Evolutionary conservation across 2,888 invertebrate genomes (phyloP), one percentile per base, ranked within the genome.

Genomic region (Cerastoderma edule): DNA sequence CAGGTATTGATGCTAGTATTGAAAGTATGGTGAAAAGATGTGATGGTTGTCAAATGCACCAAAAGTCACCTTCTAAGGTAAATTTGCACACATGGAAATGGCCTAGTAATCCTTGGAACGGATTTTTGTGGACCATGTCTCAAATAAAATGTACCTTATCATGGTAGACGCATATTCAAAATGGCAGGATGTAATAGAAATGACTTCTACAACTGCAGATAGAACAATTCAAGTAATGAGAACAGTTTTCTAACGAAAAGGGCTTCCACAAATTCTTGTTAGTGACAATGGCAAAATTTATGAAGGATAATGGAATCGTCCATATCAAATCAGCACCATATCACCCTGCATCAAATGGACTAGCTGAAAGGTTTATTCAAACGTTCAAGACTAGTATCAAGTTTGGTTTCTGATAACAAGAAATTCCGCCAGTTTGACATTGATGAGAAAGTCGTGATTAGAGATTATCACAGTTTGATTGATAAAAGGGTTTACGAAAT

Each of bases 181-280:
- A 74, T 93, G 92, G 92, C 85, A 90, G 0, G 93, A 93, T 84
- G 88, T 91, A 1, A 30, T 80, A 0, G 30, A 48, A 19, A 82
- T 86, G 67, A n/a, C 44, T 4, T 56, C 74, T 8, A 77, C 75
- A 13, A 76, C 80, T 30, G 35, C 74, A 13, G 39, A 53, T 30
- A 46, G 33, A n/a, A 80, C 76, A n/a, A 70, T 80, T 4, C 27
- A 78, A 19, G 39, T 22, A 28, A 46, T 81, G 35, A 35, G 83
- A 33, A 46, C 57, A 28, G 8, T 75, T 24, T 84, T 83, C 63
- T 69, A 76, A 16, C 19, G 80, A 39, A 27, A 79, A 53, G 78
- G 81, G 0, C n/a, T 83, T 27, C 78, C 77, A 13, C 27, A 44
- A 22, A 57, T 75, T 33, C 27, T 78, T 16, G 78, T 83, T 3